phyloP scores from a whole-genome alignment of 2,113 vertebrate genomes.

The Pogonocichla stellata region DNA sequence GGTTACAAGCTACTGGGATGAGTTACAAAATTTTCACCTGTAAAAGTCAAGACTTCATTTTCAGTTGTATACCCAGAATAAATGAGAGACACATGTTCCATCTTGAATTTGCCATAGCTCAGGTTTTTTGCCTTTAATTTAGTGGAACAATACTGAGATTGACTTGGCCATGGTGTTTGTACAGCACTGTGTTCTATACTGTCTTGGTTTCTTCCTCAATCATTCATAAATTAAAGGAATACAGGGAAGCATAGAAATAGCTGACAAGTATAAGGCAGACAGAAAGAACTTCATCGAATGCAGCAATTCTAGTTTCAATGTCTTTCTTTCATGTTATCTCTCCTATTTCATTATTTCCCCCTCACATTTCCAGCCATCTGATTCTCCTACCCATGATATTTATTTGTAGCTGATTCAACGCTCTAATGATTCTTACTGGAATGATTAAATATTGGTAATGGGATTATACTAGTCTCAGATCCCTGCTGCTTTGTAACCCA shows the following conservation, averaged over 20 bases:
- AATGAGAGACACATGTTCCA: conserved; percentile 64
- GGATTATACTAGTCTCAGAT: not conserved
- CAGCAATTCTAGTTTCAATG: not conserved
- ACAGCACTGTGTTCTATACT: not conserved
- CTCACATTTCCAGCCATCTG: not conserved
- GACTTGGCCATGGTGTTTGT: conserved; percentile 6
- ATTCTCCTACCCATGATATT: not conserved
- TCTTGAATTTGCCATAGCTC: conserved; percentile 60
- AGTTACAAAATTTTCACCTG: conserved; percentile 13
- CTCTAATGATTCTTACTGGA: not conserved
- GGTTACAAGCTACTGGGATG: not conserved
- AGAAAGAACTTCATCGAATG: not conserved
- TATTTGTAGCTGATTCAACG: not conserved
- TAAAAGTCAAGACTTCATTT: conserved; percentile 61
- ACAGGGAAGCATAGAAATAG: conserved; percentile 39
- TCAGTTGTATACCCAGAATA: conserved; percentile 65
- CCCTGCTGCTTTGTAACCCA: not conserved
- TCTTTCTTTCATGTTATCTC: not conserved
- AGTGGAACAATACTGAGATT: not conserved
- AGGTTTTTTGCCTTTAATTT: conserved; percentile 60
- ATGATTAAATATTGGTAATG: not conserved
- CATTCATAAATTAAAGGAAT: conserved; percentile 45
- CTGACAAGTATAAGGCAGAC: not conserved
- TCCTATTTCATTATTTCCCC: conserved; percentile 5
- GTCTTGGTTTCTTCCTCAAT: not conserved